A percentile compares a stretch with the other conserved stretches of the same genome.
Evolutionary conservation across 2,888 invertebrate species (phyloP).

Genomic region (Tipula helvola): DNA sequence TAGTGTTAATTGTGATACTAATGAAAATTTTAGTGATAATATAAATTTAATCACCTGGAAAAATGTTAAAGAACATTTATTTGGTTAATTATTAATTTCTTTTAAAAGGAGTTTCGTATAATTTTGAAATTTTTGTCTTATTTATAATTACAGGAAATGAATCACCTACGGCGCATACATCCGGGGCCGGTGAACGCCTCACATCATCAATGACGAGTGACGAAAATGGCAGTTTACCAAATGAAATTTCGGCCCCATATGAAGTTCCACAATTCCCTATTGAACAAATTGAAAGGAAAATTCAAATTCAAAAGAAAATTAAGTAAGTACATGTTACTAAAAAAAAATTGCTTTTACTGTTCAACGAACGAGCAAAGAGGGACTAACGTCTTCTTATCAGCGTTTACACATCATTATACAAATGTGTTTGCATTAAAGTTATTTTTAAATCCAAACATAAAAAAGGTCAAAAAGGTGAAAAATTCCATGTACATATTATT

Average conservation of each 20-base stretch:
- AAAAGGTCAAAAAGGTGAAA: not conserved
- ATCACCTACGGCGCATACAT: conserved; percentile 18
- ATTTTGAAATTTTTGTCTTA: not conserved
- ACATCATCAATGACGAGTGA: conserved; percentile 19
- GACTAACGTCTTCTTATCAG: not conserved
- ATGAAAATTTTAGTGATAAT: not conserved
- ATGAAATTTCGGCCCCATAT: conserved; percentile 90
- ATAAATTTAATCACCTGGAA: not conserved
- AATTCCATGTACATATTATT: not conserved
- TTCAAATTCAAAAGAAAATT: conserved; percentile 77
- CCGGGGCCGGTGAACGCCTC: conserved; percentile 15
- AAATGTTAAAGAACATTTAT: not conserved
- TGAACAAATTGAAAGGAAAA: conserved; percentile 89
- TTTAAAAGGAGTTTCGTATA: not conserved
- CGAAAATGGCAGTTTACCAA: conserved; percentile 39
- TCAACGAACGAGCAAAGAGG: not conserved
- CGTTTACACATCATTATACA: not conserved
- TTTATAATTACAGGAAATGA: conserved; percentile 23
- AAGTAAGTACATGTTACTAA: conserved; percentile 48
- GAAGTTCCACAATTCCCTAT: conserved; percentile 98
- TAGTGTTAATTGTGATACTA: not conserved
- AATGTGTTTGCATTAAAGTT: not conserved
- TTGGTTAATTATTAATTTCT: not conserved
- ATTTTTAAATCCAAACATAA: not conserved
- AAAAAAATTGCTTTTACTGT: not conserved